Conservation (phyloP, 1,140 invertebrate species). For the Ectropis grisescens region DNA sequence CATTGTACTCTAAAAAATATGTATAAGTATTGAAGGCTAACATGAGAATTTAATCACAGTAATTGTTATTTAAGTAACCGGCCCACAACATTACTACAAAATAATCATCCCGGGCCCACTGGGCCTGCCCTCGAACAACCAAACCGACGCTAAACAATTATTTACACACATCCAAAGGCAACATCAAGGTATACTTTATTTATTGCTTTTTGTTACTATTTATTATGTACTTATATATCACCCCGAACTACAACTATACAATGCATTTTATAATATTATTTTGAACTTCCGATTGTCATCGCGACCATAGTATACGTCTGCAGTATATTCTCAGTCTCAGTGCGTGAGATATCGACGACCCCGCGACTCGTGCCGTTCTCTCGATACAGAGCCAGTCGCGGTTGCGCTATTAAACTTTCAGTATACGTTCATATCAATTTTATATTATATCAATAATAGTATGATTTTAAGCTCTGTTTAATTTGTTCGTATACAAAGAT, state of each 20-base stretch:
- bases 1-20: constrained; percentile 70
- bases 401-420: too few species aligned
- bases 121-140: too few species aligned
- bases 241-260: constrained; percentile 62
- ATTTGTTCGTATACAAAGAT: constrained; percentile 66
- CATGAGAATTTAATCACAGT: constrained; percentile 69
- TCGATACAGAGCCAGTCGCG: too few species aligned
- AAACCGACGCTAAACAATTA: constrained; percentile 39
- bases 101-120: constrained; percentile 43
- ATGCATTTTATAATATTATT: constrained; percentile 24
- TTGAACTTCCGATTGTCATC: constrained; percentile 1
- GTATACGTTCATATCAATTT: constrained; percentile 26
- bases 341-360: constrained; percentile 10
- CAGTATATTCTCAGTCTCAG: constrained; percentile 52
- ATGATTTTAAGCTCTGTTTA: constrained; percentile 61
- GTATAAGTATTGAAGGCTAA: constrained; percentile 69
- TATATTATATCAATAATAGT: constrained; percentile 31
- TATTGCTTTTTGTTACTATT: constrained; percentile 66
- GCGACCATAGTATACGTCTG: constrained; percentile 1
- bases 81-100: constrained; percentile 62
- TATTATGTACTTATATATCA: constrained; percentile 65
- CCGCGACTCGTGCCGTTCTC: too few species aligned
- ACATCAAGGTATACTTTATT: constrained; percentile 69
- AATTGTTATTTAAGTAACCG: constrained; percentile 64
- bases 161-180: constrained; percentile 60